These are phyloP conservation scores for Pseudococcus viburni DNA, from an alignment of 2,888 invertebrate genomes.

Conservation along the genomic window DNA sequence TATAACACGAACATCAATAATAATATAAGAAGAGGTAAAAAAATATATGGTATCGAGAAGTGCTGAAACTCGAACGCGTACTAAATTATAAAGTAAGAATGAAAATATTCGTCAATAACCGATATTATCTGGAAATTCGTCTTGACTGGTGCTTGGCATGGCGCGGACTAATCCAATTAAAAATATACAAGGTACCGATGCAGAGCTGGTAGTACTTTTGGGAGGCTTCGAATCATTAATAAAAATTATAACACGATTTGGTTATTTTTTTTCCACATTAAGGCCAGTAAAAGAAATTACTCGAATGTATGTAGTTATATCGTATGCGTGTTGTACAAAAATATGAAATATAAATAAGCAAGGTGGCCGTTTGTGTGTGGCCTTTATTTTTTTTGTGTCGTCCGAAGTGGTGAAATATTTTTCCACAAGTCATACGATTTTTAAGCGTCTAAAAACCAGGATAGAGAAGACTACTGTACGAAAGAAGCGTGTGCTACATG, in stretches of 20 bases:
- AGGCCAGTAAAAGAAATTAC: neutral
- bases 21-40: neutral
- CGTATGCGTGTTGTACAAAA: conserved; percentile 11
- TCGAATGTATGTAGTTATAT: neutral
- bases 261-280: neutral
- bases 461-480: neutral
- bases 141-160: neutral
- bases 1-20: conserved; percentile 47
- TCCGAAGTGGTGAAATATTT: neutral
- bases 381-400: conserved; percentile 12
- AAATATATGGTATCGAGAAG: conserved; percentile 31
- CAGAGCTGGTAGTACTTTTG: neutral
- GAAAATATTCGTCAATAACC: conserved; percentile 56
- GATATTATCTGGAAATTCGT: conserved; percentile 28
- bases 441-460: neutral
- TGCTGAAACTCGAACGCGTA: conserved; percentile 52
- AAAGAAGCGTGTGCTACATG: neutral
- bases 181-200: neutral
- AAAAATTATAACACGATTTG: conserved; percentile 49
- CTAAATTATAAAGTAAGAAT: conserved; percentile 39
- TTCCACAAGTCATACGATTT: neutral
- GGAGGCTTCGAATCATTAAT: conserved; percentile 45
- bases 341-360: neutral
- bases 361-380: conserved; percentile 33
- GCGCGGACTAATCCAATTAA: conserved; percentile 47